A percentile compares a stretch with the other conserved stretches of the same genome.
Conservation (phyloP, 2,113 vertebrate genomes). For the Podiceps cristatus region DNA sequence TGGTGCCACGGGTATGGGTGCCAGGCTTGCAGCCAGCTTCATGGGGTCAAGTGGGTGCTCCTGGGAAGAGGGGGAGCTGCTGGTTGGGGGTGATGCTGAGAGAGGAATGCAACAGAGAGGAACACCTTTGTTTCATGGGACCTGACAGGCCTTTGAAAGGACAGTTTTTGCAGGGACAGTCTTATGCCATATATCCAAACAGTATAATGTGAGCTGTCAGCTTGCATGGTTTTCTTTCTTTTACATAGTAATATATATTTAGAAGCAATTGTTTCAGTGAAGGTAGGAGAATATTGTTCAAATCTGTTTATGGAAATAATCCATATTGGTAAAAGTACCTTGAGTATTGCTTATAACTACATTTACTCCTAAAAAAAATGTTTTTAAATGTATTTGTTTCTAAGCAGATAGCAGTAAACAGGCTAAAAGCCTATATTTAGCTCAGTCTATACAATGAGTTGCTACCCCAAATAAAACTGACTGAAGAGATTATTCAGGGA, state of each 20-base stretch:
- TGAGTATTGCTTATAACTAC: not conserved
- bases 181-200: not conserved
- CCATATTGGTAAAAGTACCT: not conserved
- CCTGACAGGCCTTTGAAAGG: not conserved
- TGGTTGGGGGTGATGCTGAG: not conserved
- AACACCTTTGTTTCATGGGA: not conserved
- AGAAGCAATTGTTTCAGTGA: not conserved
- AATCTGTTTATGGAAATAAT: not conserved
- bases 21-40: not conserved
- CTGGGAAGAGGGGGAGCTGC: not conserved
- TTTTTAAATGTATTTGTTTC: not conserved
- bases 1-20: fast-evolving
- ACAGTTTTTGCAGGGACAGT: not conserved
- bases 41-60: fast-evolving
- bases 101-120: fast-evolving
- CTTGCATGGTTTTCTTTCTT: not conserved
- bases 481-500: not conserved
- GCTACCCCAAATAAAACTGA: not conserved
- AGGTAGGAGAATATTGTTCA: not conserved
- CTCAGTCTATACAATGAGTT: not conserved
- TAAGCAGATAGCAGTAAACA: not conserved
- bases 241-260: not conserved
- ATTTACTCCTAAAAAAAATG: not conserved
- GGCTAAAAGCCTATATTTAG: not conserved
- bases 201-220: not conserved